Base-by-base conservation (phyloP, 2,888 invertebrate species). In the Charanyca ferruginea region DNA sequence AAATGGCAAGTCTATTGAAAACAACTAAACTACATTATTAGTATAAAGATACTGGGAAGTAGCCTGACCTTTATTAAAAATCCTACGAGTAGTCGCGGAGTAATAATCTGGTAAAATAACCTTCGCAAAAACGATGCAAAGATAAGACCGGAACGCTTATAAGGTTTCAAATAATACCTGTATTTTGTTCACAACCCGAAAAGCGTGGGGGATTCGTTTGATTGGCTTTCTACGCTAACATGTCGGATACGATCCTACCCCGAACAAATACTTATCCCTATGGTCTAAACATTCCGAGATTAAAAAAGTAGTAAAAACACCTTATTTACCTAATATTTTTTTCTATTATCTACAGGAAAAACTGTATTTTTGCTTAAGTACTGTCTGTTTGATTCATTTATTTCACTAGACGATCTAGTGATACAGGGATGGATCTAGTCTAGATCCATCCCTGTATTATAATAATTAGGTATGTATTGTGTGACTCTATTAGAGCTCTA, bases 51-150 rank as follows among this genome's bases (percentile, higher is more conserved):
- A 68, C 47, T 6, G 42, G 44, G 58, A 63, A 60, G 63, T 63
- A 52, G 20, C 13, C 41, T 74, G 75, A 60, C 69, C 63, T 73
- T 69, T 73, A 53, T 45, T 73, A 68, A 60, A 63, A 73, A 64
- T 69, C 73, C 73, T 45, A 63, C 55, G 44, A 52, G 53, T 54
- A 57, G 53, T 44, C 32, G 13, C 35, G 41, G 44, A 38, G 62
- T 55, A 71, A 75, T 59, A 65, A 70, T 62, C 55, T 48, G 48
- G 42, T 75, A 66, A 60, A 73, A 51, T 47, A 59, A 74, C 59
- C 59, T 60, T 25, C 38, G 18, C 48, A 9, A 20, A 18, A 49
- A 54, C 57, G 22, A 73, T 62, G 41, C 22, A 58, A 58, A 73
- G 58, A 67, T 73, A 73, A 73, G 41, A 54, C 49, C 25, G 18